A percentile compares a stretch with the other conserved stretches of the same genome.
phyloP scores from a whole-genome alignment of 1,140 invertebrate species.

The Heliconius eleuchia region DNA sequence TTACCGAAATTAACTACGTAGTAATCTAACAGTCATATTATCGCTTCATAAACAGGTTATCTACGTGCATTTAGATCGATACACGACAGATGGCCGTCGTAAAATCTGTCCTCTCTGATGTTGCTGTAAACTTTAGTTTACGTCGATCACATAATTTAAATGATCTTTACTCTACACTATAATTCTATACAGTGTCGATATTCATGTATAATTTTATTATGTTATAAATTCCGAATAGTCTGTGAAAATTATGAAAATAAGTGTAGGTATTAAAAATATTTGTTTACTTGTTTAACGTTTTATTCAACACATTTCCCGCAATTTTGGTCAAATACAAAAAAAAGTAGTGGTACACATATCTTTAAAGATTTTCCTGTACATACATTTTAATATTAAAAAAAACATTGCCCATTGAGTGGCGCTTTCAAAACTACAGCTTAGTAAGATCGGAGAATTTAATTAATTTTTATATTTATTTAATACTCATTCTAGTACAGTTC shows the following conservation, averaged over 20 bases:
- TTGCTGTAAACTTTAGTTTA: slow-evolving; percentile 38
- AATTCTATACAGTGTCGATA: not conserved
- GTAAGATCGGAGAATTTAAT: too few relatives aligned
- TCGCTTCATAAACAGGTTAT: slow-evolving; percentile 38
- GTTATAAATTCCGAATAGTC: not conserved
- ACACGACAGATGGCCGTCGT: slow-evolving; percentile 59
- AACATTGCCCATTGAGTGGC: too few relatives aligned
- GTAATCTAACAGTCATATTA: slow-evolving; percentile 23
- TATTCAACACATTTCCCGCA: too few relatives aligned
- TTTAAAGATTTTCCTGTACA: too few relatives aligned
- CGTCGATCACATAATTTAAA: slow-evolving; percentile 36
- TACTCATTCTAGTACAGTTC: too few relatives aligned
- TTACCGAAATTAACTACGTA: not conserved
- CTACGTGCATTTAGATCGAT: slow-evolving; percentile 42
- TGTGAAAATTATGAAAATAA: not conserved
- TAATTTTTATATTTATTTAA: too few relatives aligned
- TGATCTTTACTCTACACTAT: slow-evolving; percentile 27
- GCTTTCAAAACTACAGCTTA: too few relatives aligned
- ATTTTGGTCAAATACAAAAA: too few relatives aligned
- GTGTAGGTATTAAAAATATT: too few relatives aligned
- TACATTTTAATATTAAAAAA: too few relatives aligned
- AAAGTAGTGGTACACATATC: too few relatives aligned
- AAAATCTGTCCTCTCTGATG: slow-evolving; percentile 51
- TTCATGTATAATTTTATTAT: not conserved
- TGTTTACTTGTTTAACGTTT: too few relatives aligned